phyloP scores from a whole-genome alignment of 2,888 invertebrate species.

The Mesodorylaimus sp. region DNA sequence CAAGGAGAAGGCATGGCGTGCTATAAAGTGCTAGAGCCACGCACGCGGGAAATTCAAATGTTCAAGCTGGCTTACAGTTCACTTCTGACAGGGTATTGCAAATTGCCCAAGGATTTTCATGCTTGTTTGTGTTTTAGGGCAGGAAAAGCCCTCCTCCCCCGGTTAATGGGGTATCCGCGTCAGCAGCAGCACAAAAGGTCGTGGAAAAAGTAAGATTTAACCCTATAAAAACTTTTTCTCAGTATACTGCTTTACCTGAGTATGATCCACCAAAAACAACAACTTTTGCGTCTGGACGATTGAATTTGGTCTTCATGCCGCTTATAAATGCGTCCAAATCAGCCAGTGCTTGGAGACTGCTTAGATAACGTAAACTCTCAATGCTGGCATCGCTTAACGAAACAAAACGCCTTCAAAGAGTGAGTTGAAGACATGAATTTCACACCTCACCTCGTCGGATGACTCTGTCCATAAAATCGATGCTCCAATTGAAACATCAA shows the following conservation, averaged over 20 bases:
- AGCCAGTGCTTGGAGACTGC: constrained; percentile 43
- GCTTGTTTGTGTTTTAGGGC: too few relatives aligned
- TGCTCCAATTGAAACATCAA: constrained; percentile 73
- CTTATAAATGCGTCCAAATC: constrained; percentile 67
- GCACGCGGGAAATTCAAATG: too few relatives aligned
- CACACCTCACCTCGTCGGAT: constrained; percentile 59
- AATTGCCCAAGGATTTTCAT: too few relatives aligned
- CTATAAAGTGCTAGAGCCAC: too few relatives aligned
- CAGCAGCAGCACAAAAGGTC: too few relatives aligned
- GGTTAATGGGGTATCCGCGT: too few relatives aligned
- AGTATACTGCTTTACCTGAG: constrained; percentile 41
- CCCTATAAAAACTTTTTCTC: not conserved
- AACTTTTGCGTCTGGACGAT: constrained; percentile 46
- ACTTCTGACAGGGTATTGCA: too few relatives aligned
- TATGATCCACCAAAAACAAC: constrained; percentile 87
- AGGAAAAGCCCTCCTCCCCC: too few relatives aligned
- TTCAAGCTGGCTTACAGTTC: too few relatives aligned
- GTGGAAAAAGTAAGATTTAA: not conserved
- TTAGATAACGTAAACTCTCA: constrained; percentile 58
- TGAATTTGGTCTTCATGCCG: constrained; percentile 42
- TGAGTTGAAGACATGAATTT: constrained; percentile 1
- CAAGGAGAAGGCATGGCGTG: too few relatives aligned
- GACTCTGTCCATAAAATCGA: constrained; percentile 77
- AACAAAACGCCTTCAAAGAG: not conserved
- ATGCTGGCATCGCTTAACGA: constrained; percentile 55